Base-by-base conservation (phyloP, 2,797 vertebrate species). In the Esox lucius region DNA sequence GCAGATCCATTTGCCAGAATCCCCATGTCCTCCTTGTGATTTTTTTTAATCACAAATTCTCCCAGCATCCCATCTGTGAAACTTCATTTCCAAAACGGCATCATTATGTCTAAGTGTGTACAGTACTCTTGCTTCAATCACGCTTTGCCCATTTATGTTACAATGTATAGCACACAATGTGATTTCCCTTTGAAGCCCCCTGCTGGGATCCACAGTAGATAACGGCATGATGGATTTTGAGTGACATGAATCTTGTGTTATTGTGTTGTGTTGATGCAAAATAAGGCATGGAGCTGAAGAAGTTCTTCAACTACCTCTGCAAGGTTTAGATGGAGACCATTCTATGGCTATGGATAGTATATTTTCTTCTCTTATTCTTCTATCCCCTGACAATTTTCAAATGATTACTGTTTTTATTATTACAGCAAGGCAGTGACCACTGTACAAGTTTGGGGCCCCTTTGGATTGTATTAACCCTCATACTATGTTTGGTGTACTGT, bases 31-130 rank as follows among this genome's bases (percentile, higher is more conserved):
- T 24, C 39, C 24, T 48, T 48, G 8, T 69, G n/a, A 69, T 48
- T 22, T 48, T 42, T 22, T 42, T 69, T 42, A 69, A 69, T 72
- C 71, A n/a, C 69, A 65, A 68, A n/a, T 24, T 24, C 13, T 1
- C 48, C 17, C 49, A 19, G n/a, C 73, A 76, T 73, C 49, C 59
- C 49, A 11, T 64, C 78, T 76, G 71, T 80, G 39, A 69, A 48
- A 46, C 12, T 51, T 51, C 68, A 49, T 51, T 51, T 22, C 22
- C 48, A 64, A 72, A 73, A 70, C 11, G 33, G 11, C 77, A 79
- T 81, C 74, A 83, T 79, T 71, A 77, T 70, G 62, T 78, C 75
- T 75, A 79, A 79, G 77, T 70, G 69, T 39, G 26, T 24, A 42
- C 39, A 42, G 39, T 42, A 48, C 22, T 71, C 70, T 67, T 74